These are phyloP conservation scores for Crypturellus tataupa DNA, from an alignment of 2,797 vertebrate genomes.

Conservation along the genomic window DNA sequence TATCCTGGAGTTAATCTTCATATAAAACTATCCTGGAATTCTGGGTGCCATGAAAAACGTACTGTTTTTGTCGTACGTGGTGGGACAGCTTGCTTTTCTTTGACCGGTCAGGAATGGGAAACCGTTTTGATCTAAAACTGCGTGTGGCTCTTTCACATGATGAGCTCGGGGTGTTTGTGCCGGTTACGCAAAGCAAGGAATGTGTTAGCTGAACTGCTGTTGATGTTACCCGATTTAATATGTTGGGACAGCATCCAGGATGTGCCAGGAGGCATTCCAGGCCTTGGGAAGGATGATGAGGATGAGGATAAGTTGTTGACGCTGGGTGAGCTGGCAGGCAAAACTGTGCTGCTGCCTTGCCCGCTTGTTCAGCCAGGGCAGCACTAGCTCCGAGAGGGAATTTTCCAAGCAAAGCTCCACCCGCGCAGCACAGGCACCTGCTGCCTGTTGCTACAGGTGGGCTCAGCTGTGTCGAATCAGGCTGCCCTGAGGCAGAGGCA, in stretches of 20 bases:
- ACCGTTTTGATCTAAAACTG: neutral
- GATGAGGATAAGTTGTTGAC: neutral
- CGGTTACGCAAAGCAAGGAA: neutral
- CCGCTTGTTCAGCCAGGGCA: accelerated
- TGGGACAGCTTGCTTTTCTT: neutral
- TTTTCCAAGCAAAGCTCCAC: neutral
- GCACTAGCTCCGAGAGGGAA: neutral
- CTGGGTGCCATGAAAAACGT: accelerated
- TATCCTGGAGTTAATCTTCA: neutral
- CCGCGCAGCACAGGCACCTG: neutral
- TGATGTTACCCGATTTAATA: neutral
- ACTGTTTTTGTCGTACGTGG: accelerated
- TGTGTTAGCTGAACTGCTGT: neutral
- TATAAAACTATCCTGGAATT: neutral
- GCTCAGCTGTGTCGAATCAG: accelerated
- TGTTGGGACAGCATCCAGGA: neutral
- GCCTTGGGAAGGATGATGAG: neutral
- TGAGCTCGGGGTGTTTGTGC: neutral
- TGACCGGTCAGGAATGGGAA: neutral
- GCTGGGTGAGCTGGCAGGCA: neutral
- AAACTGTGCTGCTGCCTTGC: neutral
- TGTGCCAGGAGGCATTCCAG: neutral
- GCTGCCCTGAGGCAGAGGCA: neutral
- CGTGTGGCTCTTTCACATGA: accelerated
- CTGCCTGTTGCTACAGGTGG: neutral